phyloP scores from a whole-genome alignment of 2,888 invertebrate species.

The Elmis aenea region DNA sequence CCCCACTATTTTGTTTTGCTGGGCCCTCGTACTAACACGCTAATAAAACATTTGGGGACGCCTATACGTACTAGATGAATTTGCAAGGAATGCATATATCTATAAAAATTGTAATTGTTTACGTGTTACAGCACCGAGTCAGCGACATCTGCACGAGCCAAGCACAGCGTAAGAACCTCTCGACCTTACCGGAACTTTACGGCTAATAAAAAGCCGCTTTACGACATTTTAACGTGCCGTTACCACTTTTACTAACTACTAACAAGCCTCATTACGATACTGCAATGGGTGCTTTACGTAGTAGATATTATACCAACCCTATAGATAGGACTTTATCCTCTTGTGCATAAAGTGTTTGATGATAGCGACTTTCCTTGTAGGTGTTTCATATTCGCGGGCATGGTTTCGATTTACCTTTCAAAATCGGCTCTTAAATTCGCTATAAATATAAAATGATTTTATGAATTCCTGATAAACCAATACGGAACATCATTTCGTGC shows the following conservation, averaged over 20 bases:
- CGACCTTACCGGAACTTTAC: constrained; percentile 41
- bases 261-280: constrained; percentile 47
- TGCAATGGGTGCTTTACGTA: constrained; percentile 40
- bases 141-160: constrained; percentile 32
- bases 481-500: no score
- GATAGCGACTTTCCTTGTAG: constrained; percentile 8
- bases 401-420: constrained; percentile 9
- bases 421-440: no score
- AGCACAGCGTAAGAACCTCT: constrained; percentile 32
- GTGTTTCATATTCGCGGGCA: constrained; percentile 15
- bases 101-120: constrained; percentile 38
- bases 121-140: constrained; percentile 31
- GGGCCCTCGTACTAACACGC: no score
- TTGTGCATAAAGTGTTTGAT: constrained; percentile 21
- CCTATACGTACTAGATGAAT: no score
- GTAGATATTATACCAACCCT: constrained; percentile 35
- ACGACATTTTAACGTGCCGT: constrained; percentile 47
- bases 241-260: constrained; percentile 47
- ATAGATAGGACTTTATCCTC: constrained; percentile 22
- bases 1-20: no score
- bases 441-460: no score
- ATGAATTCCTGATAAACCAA: no score
- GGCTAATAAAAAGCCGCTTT: constrained; percentile 47
- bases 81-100: no score
- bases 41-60: no score